Evolutionary conservation across 1,140 invertebrate species (phyloP).

Genomic region (Oncopeltus fasciatus): DNA sequence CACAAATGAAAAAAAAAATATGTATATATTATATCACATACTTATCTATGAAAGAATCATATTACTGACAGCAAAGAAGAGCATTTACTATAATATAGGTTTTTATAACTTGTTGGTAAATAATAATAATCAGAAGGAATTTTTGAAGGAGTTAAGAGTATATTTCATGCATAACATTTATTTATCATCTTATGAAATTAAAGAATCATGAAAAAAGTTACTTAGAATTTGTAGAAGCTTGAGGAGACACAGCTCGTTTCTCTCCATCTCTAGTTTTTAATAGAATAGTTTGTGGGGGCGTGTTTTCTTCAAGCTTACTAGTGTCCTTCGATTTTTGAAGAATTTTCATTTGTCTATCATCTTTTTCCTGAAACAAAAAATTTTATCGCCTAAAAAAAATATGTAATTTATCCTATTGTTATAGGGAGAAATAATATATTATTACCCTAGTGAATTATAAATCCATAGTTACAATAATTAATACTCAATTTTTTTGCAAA

Average conservation of each 20-base stretch:
- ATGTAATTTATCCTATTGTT: constrained; percentile 19
- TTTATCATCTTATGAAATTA: too few species aligned
- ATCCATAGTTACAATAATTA: background rate
- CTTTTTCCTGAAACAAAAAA: constrained; percentile 20
- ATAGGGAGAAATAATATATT: background rate
- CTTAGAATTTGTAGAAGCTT: constrained; percentile 22
- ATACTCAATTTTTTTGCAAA: background rate
- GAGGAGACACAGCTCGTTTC: constrained; percentile 34
- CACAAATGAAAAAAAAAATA: too few species aligned
- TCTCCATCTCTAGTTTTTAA: constrained; percentile 37
- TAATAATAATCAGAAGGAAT: too few species aligned
- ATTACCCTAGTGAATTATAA: background rate
- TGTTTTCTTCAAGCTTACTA: constrained; percentile 13
- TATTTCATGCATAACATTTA: too few species aligned
- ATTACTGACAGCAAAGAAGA: too few species aligned
- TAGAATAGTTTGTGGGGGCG: constrained; percentile 35
- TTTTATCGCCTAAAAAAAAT: too few species aligned
- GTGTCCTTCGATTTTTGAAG: constrained; percentile 21
- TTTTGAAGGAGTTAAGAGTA: too few species aligned
- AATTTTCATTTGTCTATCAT: constrained; percentile 20
- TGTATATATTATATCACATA: too few species aligned
- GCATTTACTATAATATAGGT: too few species aligned
- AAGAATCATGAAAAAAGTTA: constrained; percentile 5
- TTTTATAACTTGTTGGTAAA: too few species aligned
- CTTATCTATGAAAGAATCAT: too few species aligned